A percentile compares a stretch with the other conserved stretches of the same genome.
These are phyloP conservation scores for Brachystomella parvula DNA, from an alignment of 1,140 invertebrate genomes.

Conservation along the genomic window DNA sequence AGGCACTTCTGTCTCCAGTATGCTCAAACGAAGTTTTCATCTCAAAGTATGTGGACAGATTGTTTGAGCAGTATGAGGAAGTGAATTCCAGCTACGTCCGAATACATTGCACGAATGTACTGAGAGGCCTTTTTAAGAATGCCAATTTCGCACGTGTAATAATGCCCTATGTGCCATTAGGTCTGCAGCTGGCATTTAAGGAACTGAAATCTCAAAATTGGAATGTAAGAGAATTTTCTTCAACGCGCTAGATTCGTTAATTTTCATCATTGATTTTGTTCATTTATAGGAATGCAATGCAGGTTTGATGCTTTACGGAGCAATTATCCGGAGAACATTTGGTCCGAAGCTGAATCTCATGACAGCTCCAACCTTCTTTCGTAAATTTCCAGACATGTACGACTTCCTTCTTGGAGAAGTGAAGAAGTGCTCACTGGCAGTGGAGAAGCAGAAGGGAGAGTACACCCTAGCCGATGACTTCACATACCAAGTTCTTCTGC, in stretches of 20 bases:
- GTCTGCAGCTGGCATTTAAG: constrained; percentile 61
- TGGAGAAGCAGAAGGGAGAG: constrained; percentile 21
- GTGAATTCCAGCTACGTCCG: constrained; percentile 40
- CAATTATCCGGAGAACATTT: constrained; percentile 80
- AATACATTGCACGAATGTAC: constrained; percentile 76
- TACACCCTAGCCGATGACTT: constrained; percentile 19
- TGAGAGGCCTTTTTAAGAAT: constrained; percentile 70
- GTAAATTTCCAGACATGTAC: constrained; percentile 68
- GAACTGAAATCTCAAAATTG: constrained; percentile 68
- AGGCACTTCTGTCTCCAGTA: constrained; percentile 60
- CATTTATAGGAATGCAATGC: constrained; percentile 67
- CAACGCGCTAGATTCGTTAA: background rate
- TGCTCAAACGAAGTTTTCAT: constrained; percentile 29
- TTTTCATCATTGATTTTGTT: constrained; percentile 10
- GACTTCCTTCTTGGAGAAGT: constrained; percentile 66
- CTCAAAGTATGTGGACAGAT: constrained; percentile 12
- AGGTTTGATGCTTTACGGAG: constrained; percentile 71
- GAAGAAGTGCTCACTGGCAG: constrained; percentile 44
- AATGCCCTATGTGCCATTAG: constrained; percentile 60
- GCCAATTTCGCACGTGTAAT: constrained; percentile 63
- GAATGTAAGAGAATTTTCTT: constrained; percentile 52
- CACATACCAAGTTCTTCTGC: constrained; percentile 25
- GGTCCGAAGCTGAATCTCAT: constrained; percentile 67
- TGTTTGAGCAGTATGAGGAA: constrained; percentile 29
- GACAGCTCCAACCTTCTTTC: constrained; percentile 68